These are phyloP conservation scores for Eulemur albifrons DNA, from an alignment of 2,797 vertebrate species.

Conservation along the genomic window DNA sequence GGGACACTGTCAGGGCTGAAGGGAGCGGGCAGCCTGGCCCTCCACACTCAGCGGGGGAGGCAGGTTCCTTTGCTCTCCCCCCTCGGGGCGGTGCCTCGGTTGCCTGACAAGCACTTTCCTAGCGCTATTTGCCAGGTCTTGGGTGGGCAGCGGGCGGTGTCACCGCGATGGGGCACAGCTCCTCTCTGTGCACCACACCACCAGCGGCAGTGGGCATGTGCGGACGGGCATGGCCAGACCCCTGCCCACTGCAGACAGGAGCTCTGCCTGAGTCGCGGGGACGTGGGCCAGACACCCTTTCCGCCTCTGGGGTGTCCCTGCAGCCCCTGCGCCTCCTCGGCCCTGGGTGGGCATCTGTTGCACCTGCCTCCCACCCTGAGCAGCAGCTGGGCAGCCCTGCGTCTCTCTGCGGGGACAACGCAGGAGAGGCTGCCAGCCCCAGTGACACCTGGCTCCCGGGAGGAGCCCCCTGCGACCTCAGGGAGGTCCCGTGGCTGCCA, in stretches of 20 bases:
- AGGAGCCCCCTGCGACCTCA: background rate
- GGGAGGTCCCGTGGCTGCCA: background rate
- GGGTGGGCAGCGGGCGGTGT: too few relatives aligned
- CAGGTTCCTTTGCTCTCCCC: background rate
- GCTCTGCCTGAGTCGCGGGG: background rate
- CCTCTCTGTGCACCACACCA: background rate
- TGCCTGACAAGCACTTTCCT: too few relatives aligned
- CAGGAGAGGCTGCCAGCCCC: background rate
- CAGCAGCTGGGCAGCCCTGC: accelerated
- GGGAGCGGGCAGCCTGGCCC: accelerated
- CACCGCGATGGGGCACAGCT: accelerated
- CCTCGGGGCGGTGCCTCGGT: too few relatives aligned
- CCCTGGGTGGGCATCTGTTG: background rate
- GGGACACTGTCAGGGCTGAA: accelerated
- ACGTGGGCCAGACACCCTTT: background rate
- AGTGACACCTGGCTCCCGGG: accelerated
- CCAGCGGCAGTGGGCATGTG: background rate
- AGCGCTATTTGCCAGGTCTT: too few relatives aligned
- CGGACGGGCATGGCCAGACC: background rate
- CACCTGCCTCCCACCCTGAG: background rate
- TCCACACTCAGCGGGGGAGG: background rate
- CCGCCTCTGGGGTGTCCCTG: background rate
- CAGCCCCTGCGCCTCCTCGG: too few relatives aligned
- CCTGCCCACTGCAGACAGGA: too few relatives aligned
- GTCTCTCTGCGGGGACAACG: background rate